These are phyloP conservation scores for Apamea monoglypha DNA, from an alignment of 2,888 invertebrate genomes.

Conservation along the genomic window DNA sequence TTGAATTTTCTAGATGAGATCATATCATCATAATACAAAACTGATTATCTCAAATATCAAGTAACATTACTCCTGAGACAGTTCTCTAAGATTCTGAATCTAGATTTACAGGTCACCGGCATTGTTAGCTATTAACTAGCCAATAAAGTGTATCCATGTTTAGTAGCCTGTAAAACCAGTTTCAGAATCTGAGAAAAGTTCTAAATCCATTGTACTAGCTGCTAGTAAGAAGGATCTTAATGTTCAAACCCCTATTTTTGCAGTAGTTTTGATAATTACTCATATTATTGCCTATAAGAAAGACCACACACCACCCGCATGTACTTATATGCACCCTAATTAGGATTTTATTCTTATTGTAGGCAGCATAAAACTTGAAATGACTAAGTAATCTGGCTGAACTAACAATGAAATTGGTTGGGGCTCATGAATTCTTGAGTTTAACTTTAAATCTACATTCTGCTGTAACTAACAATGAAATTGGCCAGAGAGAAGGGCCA, in stretches of 20 bases:
- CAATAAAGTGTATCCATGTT: background rate
- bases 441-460: background rate
- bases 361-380: background rate
- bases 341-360: background rate
- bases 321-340: no score
- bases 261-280: background rate
- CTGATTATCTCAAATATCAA: background rate
- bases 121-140: background rate
- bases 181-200: background rate
- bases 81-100: background rate
- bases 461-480: background rate
- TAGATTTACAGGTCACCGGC: background rate
- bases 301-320: no score
- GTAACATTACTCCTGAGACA: background rate
- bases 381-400: background rate
- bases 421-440: background rate
- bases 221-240: background rate
- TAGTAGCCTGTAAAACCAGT: background rate
- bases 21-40: background rate
- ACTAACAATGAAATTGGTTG: no score
- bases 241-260: background rate
- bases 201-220: background rate
- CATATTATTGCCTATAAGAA: background rate
- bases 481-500: no score
- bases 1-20: conserved; percentile 9